A percentile compares a stretch with the other conserved stretches of the same genome.
phyloP scores from a whole-genome alignment of 2,888 invertebrate species.

The Strigamia maritima region DNA sequence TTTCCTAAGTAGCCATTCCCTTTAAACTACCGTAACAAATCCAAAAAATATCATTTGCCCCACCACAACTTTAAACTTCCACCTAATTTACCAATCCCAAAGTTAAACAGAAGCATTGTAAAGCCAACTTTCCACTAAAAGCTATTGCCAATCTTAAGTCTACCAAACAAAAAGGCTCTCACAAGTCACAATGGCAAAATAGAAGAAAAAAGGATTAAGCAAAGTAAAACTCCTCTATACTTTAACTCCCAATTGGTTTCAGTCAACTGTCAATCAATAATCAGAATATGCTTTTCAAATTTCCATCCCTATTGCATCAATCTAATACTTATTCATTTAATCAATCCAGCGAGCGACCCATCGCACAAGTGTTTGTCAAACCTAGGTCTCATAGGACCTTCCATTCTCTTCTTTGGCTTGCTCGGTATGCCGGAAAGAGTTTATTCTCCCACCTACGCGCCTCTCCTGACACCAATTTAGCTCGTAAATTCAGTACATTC shows the following conservation, averaged over 20 bases:
- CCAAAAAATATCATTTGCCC: not conserved
- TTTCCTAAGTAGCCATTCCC: not conserved
- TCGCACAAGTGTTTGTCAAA: not conserved
- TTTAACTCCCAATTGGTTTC: not conserved
- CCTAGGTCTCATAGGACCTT: not conserved
- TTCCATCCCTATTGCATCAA: not conserved
- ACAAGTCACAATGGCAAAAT: not conserved
- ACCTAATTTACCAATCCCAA: not conserved
- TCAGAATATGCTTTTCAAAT: not conserved
- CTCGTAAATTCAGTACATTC: constrained; percentile 9
- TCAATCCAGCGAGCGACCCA: not conserved
- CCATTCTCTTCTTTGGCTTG: not conserved
- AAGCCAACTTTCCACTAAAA: not conserved
- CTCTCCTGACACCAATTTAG: constrained; percentile 11
- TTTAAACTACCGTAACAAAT: not conserved
- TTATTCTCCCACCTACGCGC: not conserved
- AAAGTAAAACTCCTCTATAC: not conserved
- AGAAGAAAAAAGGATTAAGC: not conserved
- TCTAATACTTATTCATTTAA: not conserved
- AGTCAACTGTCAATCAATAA: not conserved
- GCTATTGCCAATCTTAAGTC: not conserved
- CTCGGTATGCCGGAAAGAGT: not conserved
- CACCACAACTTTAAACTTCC: not conserved
- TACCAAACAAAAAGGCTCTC: not conserved
- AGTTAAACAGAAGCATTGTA: not conserved